Evolutionary conservation across 2,113 vertebrate genomes (phyloP), one percentile per base, ranked within the genome.

Genomic region (Tympanuchus pallidicinctus): DNA sequence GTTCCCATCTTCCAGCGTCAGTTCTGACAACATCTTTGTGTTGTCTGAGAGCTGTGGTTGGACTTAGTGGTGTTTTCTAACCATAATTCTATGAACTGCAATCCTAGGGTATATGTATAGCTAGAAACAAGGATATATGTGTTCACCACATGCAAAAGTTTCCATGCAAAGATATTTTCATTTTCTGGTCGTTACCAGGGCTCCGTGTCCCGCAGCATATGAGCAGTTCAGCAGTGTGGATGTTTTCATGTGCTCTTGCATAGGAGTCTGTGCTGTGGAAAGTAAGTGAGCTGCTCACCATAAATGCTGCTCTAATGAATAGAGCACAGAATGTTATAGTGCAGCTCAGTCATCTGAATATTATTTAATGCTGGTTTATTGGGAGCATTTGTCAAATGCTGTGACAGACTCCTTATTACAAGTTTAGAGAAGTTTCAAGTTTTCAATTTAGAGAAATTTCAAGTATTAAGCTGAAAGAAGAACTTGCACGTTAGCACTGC

Each of bases 331-430:
- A 18, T 32, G 74, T 72, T 64, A 4, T 43, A 56, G 27, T 54
- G n/a, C 87, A 83, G 82, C 63, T 92, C 64, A 4, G 38, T 88
- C 43, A 77, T 61, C 80, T 84, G 78, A 92, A 40, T 88, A 8
- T 52, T 85, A 85, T 87, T 74, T 84, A 82, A 47, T 85, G 56
- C 66, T 70, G 87, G 52, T 82, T 95, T 90, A 86, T 76, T 54
- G 60, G 86, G 91, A 90, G 91, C n/a, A 4, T 96, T 95, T 94
- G 74, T 96, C 95, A 96, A 80, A 69, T 50, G 69, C 76, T 71
- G 79, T 94, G 90, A 73, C 86, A 72, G 75, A 25, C 22, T 94
- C 71, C 18, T 83, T 89, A 73, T 8, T 80, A 65, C 17, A 67
- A 86, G 32, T 79, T 95, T 36, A 61, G 61, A 25, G 16, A 75